A percentile compares a stretch with the other conserved stretches of the same genome.
Conservation (phyloP, 2,113 vertebrate genomes). For the Poicephalus meyeri region DNA sequence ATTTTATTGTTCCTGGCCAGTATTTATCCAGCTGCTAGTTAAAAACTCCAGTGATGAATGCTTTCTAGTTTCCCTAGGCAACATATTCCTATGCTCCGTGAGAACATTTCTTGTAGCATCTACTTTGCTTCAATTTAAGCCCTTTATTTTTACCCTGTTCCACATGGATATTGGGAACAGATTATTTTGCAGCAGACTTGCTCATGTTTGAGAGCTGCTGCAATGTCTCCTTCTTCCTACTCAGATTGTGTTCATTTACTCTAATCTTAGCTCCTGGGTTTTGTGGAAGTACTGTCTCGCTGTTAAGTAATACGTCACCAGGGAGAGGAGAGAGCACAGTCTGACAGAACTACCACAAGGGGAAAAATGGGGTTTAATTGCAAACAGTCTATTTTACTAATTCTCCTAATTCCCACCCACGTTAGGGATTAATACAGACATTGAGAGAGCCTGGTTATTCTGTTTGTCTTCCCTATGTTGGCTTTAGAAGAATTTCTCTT, state of each 20-base stretch:
- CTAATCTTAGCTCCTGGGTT: background rate
- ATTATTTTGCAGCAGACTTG: background rate
- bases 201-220: background rate
- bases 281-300: background rate
- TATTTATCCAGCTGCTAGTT: background rate
- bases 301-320: background rate
- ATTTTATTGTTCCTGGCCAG: background rate
- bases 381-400: background rate
- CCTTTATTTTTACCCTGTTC: background rate
- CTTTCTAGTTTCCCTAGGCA: background rate
- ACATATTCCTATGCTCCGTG: background rate
- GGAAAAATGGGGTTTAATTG: background rate
- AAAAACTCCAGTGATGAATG: background rate
- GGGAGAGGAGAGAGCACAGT: background rate
- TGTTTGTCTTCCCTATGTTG: background rate
- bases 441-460: background rate
- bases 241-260: background rate
- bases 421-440: background rate
- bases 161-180: background rate
- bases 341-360: background rate
- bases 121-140: background rate
- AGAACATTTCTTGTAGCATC: background rate
- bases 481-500: background rate
- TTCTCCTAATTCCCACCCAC: background rate
- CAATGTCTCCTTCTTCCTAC: background rate